A percentile compares a stretch with the other conserved stretches of the same genome.
Evolutionary conservation across 2,113 vertebrate species (phyloP).

Genomic region (Ptilorrhoa leucosticta): DNA sequence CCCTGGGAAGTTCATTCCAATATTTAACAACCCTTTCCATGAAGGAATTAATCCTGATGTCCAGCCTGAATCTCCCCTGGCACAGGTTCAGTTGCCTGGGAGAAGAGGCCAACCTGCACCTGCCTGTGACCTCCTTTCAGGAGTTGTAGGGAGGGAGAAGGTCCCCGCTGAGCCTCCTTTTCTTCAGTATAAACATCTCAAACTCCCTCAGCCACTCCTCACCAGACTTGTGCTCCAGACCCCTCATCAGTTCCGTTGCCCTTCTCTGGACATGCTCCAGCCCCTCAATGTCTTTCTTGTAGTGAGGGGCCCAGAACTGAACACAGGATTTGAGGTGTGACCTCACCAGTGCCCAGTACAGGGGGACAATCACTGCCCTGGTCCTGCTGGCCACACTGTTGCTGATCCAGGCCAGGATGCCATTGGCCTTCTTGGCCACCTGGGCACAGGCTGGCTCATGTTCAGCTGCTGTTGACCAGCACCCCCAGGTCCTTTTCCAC

Average conservation of each 20-base stretch:
- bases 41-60: not conserved
- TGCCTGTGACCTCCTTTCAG: not conserved
- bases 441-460: rapidly evolving
- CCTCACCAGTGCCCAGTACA: rapidly evolving
- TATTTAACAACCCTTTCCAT: not conserved
- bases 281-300: not conserved
- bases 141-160: not conserved
- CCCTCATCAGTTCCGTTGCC: rapidly evolving
- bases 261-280: not conserved
- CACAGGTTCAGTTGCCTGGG: not conserved
- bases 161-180: not conserved
- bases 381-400: not conserved
- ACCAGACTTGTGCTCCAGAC: not conserved
- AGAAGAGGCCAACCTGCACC: not conserved
- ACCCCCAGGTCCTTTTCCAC: not conserved
- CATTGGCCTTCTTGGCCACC: rapidly evolving
- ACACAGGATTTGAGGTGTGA: rapidly evolving
- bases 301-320: not conserved
- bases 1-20: not conserved
- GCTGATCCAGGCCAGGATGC: not conserved
- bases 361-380: not conserved
- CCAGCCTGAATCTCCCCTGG: not conserved
- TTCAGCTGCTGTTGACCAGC: not conserved
- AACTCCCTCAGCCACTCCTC: not conserved
- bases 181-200: not conserved